A percentile compares a stretch with the other conserved stretches of the same genome.
Evolutionary conservation across 2,797 vertebrate genomes (phyloP).

Genomic region (Benthosema pterotum): DNA sequence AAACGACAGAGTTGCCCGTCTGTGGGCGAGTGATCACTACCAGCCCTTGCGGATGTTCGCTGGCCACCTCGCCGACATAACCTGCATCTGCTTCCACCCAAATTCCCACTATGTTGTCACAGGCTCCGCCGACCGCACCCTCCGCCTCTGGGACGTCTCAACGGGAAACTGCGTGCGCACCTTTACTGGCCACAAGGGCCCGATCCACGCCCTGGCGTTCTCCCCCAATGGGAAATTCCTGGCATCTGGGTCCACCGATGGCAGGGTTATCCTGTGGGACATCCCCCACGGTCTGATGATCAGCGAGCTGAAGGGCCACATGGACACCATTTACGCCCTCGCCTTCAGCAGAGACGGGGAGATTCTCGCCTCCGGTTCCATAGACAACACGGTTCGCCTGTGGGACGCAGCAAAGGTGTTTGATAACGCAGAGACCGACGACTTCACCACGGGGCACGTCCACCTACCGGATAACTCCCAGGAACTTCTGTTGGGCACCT

Average conservation of each 20-base stretch:
- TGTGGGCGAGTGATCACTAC: conserved; percentile 98
- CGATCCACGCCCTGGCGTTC: conserved; percentile 93
- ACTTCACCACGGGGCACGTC: conserved; percentile 97
- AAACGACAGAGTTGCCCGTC: conserved; percentile 93
- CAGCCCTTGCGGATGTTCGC: conserved; percentile 97
- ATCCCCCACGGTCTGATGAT: conserved; percentile 97
- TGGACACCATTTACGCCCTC: conserved; percentile 92
- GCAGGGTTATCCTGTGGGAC: conserved; percentile 96
- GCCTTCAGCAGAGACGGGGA: conserved; percentile 97
- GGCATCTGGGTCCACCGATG: conserved; percentile 94
- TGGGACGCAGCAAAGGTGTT: conserved; percentile 93
- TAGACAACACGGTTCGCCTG: conserved; percentile 95
- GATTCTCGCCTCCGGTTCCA: conserved; percentile 96
- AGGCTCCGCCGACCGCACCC: conserved; percentile 94
- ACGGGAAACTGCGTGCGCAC: conserved; percentile 96
- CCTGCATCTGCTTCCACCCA: conserved; percentile 93
- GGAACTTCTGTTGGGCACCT: conserved; percentile 91
- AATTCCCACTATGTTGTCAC: conserved; percentile 97
- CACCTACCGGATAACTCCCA: conserved; percentile 95
- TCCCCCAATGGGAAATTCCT: conserved; percentile 96
- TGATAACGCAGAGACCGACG: conserved; percentile 95
- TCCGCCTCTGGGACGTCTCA: conserved; percentile 95
- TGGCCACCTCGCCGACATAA: conserved; percentile 95
- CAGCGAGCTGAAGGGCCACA: conserved; percentile 95
- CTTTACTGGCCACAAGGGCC: conserved; percentile 98